Base-by-base conservation (phyloP, 30 jellyfish, hydroid and myxozoan genomes). In the Hydractinia symbiolongicarpus region DNA sequence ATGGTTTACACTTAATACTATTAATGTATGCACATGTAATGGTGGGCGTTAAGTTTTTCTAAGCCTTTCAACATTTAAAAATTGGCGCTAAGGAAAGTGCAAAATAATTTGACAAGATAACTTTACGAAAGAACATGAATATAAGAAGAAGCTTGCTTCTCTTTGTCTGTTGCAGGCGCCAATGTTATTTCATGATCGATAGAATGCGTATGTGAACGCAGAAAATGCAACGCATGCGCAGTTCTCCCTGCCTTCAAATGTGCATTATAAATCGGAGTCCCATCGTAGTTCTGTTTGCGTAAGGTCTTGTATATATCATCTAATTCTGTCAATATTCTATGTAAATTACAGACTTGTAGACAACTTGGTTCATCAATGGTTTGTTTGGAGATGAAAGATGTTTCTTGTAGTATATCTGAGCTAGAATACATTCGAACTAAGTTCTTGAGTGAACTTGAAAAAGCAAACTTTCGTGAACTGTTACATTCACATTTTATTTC, bases 381-480 rank as follows among this genome's bases (percentile, higher is more conserved):
- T 51, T 64, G 74, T 64, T 13, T 64, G 7, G 74, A 13, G 2
- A 64, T 64, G 40, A 64, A 64, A 7, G 74, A 64, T 44, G 74
- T 64, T 64, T 64, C 74, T 13, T 64, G 74, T 13, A n/a, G 74
- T 13, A 64, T 51, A 51, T 64, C 74, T 6, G 74, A 6, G 8
- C 7, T 13, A 7, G 74, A 64, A 13, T 64, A 64, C 7, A 4
- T 64, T n/a, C 74, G 74, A 6, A 64, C 74, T 4, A 64, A 64
- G 16, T 64, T 64, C 17, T 64, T 64, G 52, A 64, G 74, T 7
- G 74, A 64, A 64, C 74, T 64, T 1, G 74, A 64, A 51, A 64
- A 64, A 13, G 74, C 74, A 13, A 64, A 64, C 9, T 64, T 64
- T 64, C 74, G 74, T 30, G 44, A 30, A 64, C 74, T 64, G 17